phyloP scores from a whole-genome alignment of 2,888 invertebrate species.

The Drosophila recens region DNA sequence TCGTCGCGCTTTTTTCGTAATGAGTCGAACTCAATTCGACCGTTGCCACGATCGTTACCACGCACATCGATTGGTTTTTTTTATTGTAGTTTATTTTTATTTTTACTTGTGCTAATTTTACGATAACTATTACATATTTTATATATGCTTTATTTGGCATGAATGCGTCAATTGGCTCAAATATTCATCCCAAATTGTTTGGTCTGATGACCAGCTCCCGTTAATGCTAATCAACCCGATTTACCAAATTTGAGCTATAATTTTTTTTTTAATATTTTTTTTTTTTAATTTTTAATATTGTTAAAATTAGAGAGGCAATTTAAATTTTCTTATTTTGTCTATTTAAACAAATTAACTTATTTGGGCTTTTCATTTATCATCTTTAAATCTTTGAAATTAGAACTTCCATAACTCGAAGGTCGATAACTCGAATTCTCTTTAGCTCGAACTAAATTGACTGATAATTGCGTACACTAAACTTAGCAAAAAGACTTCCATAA shows the following conservation, averaged over 20 bases:
- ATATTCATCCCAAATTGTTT: conserved; percentile 20
- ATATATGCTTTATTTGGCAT: conserved; percentile 21
- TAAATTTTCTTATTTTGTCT: no score
- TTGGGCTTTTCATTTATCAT: neutral
- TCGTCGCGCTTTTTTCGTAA: conserved; percentile 45
- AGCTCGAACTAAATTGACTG: no score
- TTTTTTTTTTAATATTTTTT: no score
- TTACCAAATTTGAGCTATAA: no score
- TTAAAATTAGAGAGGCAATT: no score
- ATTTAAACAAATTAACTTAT: neutral
- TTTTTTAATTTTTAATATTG: no score
- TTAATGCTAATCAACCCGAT: conserved; percentile 1
- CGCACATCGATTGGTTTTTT: conserved; percentile 33
- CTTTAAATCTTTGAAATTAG: no score
- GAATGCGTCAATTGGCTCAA: conserved; percentile 24
- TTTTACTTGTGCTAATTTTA: conserved; percentile 28
- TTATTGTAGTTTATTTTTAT: conserved; percentile 1
- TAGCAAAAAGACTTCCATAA: no score
- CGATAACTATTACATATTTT: conserved; percentile 21
- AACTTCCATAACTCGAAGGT: no score
- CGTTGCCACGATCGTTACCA: conserved; percentile 21
- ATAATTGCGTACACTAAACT: no score
- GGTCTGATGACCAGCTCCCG: conserved; percentile 7
- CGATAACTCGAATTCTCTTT: no score
- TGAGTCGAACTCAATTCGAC: conserved; percentile 43